Conservation (phyloP, 2,113 vertebrate species). For the Seriola quinqueradiata region DNA sequence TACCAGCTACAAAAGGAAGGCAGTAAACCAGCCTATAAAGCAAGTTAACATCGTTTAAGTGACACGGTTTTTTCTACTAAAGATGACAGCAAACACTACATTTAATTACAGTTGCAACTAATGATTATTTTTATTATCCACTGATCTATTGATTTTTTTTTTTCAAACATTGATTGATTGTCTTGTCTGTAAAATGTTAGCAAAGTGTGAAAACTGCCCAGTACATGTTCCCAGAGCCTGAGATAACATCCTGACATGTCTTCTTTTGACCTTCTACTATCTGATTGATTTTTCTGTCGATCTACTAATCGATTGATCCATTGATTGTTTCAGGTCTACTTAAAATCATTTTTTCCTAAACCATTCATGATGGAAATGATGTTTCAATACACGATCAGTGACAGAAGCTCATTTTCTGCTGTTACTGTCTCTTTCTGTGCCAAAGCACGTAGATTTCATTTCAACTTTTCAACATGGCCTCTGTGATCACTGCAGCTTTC, state of each 20-base stretch:
- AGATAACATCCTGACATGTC: neutral
- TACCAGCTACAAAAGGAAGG: neutral
- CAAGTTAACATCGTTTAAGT: neutral
- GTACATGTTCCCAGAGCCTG: too few relatives aligned
- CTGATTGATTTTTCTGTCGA: neutral
- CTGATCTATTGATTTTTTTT: neutral
- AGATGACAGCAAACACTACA: neutral
- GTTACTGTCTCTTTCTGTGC: neutral
- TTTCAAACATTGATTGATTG: neutral
- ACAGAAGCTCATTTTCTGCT: neutral
- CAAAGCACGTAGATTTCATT: neutral
- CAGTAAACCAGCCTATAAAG: neutral
- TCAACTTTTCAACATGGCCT: neutral
- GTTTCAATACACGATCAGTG: too few relatives aligned
- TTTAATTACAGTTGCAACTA: neutral
- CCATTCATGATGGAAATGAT: neutral
- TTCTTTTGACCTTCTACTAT: neutral
- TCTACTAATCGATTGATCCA: neutral
- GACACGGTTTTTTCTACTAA: neutral
- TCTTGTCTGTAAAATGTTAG: neutral
- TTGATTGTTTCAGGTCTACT: neutral
- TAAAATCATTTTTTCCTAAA: neutral
- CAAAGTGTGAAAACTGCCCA: neutral
- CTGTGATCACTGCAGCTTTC: neutral
- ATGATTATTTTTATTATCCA: neutral